Base-by-base conservation (phyloP, 2,797 vertebrate species). In the Danionella dracula region DNA sequence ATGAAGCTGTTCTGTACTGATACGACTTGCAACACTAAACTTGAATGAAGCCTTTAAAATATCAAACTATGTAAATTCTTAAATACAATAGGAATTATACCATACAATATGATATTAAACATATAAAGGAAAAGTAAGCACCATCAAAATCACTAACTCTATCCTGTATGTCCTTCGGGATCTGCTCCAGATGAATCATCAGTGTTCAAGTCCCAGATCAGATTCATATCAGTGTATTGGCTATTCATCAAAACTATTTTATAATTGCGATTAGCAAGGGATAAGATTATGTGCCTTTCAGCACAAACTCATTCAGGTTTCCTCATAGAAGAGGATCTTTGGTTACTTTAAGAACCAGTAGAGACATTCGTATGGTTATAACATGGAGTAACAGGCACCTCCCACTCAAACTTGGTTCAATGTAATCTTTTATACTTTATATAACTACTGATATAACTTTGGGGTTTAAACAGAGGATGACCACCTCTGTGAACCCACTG, bases 271-370 rank as follows among this genome's bases (percentile, higher is more conserved):
- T 42, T 45, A 35, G 31, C 11, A 44, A 19, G 34, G 29, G 19
- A 49, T 48, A 17, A 37, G 37, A 58, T 16, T 46, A 9, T 40
- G 54, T 44, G 11, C 23, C 76, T 72, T 66, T 79, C 73, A 72
- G 16, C 76, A 73, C 37, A 60, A 63, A 27, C 29, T 64, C 68
- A 79, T 74, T 59, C 45, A 3, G n/a, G 8, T 11, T 44, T 35
- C 15, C 31, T 23, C 15, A 40, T 44, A 34, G 19, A 38, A 23
- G 53, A 57, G 34, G 20, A n/a, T 40, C 20, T 17, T 27, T 6
- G 64, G 42, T 56, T 32, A 42, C 57, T 54, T 50, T 69, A 20
- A 58, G 42, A 61, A 42, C 27, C 57, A 44, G n/a, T n/a, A n/a
- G 8, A 68, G 42, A 23, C 16, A 29, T 60, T 51, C 21, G 12